phyloP scores from a whole-genome alignment of 2,888 invertebrate genomes.

The Calameuta idolon region DNA sequence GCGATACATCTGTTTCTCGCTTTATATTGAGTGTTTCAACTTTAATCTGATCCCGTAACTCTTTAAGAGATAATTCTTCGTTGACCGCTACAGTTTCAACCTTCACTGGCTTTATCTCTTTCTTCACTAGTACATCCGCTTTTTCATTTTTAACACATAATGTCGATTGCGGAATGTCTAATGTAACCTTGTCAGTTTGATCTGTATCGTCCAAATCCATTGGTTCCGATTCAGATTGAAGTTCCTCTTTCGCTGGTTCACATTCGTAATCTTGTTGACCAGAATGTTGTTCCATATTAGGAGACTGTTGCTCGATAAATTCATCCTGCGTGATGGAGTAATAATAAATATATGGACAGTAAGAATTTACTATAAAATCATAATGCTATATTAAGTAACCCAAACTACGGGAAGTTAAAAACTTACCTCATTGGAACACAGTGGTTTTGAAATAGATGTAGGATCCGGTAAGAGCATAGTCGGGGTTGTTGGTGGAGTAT shows the following conservation, averaged over 20 bases:
- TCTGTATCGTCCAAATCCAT: constrained; percentile 24
- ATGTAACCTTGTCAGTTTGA: constrained; percentile 17
- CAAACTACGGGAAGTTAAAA: not conserved
- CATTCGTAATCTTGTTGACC: constrained; percentile 41
- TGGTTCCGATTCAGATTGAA: constrained; percentile 31
- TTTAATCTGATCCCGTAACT: constrained; percentile 13
- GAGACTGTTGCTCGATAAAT: constrained; percentile 52
- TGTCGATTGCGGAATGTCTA: constrained; percentile 17
- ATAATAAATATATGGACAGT: not conserved
- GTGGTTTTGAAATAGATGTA: constrained; percentile 52
- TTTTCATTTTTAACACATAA: constrained; percentile 33
- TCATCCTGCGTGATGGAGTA: constrained; percentile 47
- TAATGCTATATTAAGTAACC: not conserved
- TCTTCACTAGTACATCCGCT: constrained; percentile 61
- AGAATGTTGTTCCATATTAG: constrained; percentile 42
- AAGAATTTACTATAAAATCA: not conserved
- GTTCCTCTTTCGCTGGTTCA: constrained; percentile 47
- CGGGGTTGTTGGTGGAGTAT: constrained; percentile 62
- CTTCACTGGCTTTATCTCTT: constrained; percentile 58
- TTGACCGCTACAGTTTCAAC: constrained; percentile 56
- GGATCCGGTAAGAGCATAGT: constrained; percentile 51
- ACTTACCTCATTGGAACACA: constrained; percentile 55
- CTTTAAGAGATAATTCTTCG: constrained; percentile 14
- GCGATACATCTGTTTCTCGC: constrained; percentile 13
- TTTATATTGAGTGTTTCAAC: constrained; percentile 20